Percentiles rank a stretch among this genome's conserved stretches.
phyloP scores from a whole-genome alignment of 2,888 invertebrate genomes.

The Cremastobaeus sp. region DNA sequence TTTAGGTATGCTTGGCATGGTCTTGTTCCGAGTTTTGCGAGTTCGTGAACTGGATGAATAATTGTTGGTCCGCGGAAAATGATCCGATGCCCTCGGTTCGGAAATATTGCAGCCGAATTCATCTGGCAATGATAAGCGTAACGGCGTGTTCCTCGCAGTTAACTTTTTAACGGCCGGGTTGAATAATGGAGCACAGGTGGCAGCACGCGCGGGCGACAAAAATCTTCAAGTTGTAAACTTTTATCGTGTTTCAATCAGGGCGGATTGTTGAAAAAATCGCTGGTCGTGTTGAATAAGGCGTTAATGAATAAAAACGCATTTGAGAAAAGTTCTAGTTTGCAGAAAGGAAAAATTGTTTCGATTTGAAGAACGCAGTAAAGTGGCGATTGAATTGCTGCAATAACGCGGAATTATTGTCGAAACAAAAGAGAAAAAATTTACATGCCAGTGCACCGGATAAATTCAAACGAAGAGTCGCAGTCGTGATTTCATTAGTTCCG shows the following conservation, averaged over 20 bases:
- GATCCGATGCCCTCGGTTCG: constrained; percentile 16
- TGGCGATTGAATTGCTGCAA: no score
- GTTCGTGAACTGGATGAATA: constrained; percentile 57
- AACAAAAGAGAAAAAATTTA: constrained; percentile 1
- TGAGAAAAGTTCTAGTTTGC: no score
- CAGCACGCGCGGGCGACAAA: no score
- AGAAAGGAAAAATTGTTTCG: no score
- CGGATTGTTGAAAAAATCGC: no score
- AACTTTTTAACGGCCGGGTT: constrained; percentile 25
- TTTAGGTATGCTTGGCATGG: constrained; percentile 34
- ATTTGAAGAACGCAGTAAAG: no score
- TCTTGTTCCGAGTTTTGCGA: constrained; percentile 42
- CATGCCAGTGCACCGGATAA: constrained; percentile 5
- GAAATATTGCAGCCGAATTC: constrained; percentile 33
- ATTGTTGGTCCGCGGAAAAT: constrained; percentile 33
- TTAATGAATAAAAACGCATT: no score
- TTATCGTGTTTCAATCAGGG: no score
- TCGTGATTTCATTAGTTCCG: constrained; percentile 43
- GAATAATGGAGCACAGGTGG: constrained; percentile 26
- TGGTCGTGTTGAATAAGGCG: no score
- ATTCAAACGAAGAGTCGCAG: constrained; percentile 19
- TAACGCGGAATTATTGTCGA: no score
- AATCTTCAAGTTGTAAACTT: no score
- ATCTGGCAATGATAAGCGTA: constrained; percentile 33
- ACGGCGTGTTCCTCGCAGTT: constrained; percentile 23